Percentiles rank a stretch among this genome's conserved stretches.
Evolutionary conservation across 2,797 vertebrate species (phyloP).

Genomic region (Sus cebifrons): DNA sequence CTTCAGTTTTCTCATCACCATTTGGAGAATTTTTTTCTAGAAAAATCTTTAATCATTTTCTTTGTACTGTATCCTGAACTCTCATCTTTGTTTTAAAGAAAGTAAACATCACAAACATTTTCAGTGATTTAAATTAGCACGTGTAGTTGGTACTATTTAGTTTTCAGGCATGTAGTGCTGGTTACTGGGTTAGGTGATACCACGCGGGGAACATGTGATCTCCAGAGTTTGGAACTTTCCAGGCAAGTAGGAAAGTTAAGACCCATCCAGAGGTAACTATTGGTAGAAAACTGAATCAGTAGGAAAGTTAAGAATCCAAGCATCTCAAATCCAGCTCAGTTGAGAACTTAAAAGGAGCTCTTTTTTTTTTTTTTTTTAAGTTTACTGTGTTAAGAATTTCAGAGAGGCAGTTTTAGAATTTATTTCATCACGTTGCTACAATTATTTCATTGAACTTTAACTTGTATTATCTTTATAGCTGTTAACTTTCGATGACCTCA

Average conservation of each 20-base stretch:
- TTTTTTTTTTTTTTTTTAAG: neutral
- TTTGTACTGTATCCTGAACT: neutral
- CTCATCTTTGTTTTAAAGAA: neutral
- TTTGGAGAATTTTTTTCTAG: neutral
- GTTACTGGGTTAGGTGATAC: neutral
- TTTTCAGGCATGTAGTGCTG: neutral
- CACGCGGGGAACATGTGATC: neutral
- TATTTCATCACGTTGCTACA: neutral
- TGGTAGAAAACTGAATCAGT: neutral
- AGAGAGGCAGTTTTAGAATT: neutral
- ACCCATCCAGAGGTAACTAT: neutral
- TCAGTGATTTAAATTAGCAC: neutral
- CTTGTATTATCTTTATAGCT: slow-evolving; percentile 16
- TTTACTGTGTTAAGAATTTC: slow-evolving; percentile 11
- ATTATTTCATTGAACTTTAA: slow-evolving; percentile 35
- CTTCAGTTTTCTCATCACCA: neutral
- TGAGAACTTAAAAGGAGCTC: neutral
- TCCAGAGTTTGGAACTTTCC: neutral
- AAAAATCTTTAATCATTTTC: neutral
- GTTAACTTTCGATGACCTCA: neutral
- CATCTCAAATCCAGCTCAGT: neutral
- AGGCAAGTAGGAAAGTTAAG: neutral
- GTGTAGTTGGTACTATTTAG: neutral
- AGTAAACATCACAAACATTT: neutral
- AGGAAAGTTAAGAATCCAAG: neutral